Evolutionary conservation across 2,113 vertebrate species (phyloP), one percentile per base, ranked within the genome.

Genomic region (Eulemur macaco): DNA sequence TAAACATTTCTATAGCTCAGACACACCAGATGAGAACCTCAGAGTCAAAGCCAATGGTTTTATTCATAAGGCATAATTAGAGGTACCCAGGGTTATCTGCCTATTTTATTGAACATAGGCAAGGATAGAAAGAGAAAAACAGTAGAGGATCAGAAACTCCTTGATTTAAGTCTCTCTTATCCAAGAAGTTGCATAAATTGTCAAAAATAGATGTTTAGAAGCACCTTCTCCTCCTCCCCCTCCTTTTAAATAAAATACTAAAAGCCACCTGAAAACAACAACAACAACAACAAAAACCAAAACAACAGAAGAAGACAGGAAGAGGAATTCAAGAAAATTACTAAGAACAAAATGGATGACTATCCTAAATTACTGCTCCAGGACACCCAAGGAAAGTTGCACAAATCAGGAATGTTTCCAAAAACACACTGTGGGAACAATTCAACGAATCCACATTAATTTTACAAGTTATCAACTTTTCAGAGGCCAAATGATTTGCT

Each of bases 311-410:
- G 20, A 25, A 69, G 58, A 15, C 0, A 77, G 77, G 42, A 69
- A 91, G 14, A 87, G 73, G 45, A 71, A 82, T 89, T 94, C 54
- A 80, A 74, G 60, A 86, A 93, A 95, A 94, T 56, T 39, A 95
- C 42, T 74, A 50, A 88, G 66, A 76, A 95, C 8, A 39, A 85
- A 97, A 82, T 54, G 27, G 54, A 64, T 27, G 37, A 29, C 21
- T 90, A 58, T 56, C 21, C 8, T 52, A 83, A 95, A 91, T 76
- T 42, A 94, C 29, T 31, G 23, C 21, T 88, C 6, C 7, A 78
- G 52, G 64, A 74, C 21, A 86, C 14, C 18, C 25, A 93, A 63
- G 39, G 21, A 81, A 85, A 86, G 78, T n/a, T 18, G 29, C 73
- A 56, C 21, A 68, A 86, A 90, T 93, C 37, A 86, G 64, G 82